phyloP scores from a whole-genome alignment of 2,888 invertebrate species.

The Noctua pronuba region DNA sequence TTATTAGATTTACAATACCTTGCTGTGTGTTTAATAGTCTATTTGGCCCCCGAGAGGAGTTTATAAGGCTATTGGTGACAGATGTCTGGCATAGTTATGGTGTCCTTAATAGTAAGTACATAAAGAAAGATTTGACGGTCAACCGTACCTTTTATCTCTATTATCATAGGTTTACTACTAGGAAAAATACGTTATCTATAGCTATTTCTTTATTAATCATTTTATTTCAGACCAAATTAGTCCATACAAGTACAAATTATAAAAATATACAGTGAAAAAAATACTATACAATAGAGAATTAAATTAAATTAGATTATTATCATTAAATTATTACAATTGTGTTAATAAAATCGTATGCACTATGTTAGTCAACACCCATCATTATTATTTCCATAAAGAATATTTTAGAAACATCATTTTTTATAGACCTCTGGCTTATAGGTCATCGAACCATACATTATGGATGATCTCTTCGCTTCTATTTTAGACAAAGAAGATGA shows the following conservation, averaged over 20 bases:
- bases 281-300: no score
- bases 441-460: neutral
- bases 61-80: constrained; percentile 27
- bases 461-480: neutral
- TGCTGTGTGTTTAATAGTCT: constrained; percentile 46
- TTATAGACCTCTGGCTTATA: neutral
- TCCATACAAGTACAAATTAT: no score
- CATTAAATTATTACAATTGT: no score
- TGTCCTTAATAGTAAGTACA: neutral
- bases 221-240: no score
- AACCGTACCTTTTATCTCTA: neutral
- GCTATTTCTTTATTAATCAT: no score
- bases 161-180: neutral
- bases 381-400: neutral
- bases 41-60: constrained; percentile 24
- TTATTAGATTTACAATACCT: constrained; percentile 61
- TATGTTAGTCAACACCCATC: no score
- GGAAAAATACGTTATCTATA: neutral
- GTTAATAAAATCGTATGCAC: no score
- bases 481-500: neutral
- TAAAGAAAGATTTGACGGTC: neutral
- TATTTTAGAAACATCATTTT: no score
- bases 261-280: no score
- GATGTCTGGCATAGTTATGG: neutral
- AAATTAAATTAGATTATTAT: no score